Evolutionary conservation across 2,797 vertebrate species (phyloP).

Genomic region (Mormyrops boulengeri): DNA sequence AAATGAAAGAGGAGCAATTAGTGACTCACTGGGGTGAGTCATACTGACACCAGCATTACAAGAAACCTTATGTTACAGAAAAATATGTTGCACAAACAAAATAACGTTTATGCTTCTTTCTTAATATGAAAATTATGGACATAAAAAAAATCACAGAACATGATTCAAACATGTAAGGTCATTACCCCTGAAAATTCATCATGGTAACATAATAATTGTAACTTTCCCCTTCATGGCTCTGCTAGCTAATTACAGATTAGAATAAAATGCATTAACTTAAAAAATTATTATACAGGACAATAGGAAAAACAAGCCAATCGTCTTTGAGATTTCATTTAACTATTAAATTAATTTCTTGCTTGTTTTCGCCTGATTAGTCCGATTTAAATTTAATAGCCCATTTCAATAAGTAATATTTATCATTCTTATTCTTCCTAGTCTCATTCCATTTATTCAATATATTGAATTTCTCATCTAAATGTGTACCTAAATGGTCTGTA

Average conservation of each 20-base stretch:
- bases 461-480: constrained; percentile 60
- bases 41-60: neutral
- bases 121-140: neutral
- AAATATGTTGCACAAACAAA: neutral
- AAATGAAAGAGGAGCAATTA: neutral
- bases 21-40: neutral
- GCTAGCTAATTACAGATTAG: constrained; percentile 36
- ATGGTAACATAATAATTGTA: constrained; percentile 10
- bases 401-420: constrained; percentile 65
- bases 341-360: constrained; percentile 52
- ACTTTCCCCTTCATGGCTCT: constrained; percentile 31
- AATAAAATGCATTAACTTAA: constrained; percentile 43
- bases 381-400: constrained; percentile 60
- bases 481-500: constrained; percentile 56
- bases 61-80: neutral
- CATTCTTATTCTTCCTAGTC: constrained; percentile 65
- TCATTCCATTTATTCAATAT: constrained; percentile 69
- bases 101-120: neutral
- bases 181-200: constrained; percentile 18
- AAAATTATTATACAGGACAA: constrained; percentile 43
- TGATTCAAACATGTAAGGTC: neutral
- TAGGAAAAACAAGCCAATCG: constrained; percentile 37
- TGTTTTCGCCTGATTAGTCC: constrained; percentile 50
- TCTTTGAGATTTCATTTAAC: constrained; percentile 50
- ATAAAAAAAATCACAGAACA: neutral